Conservation (phyloP, 1,140 invertebrate genomes). For the Achroia grisella region DNA sequence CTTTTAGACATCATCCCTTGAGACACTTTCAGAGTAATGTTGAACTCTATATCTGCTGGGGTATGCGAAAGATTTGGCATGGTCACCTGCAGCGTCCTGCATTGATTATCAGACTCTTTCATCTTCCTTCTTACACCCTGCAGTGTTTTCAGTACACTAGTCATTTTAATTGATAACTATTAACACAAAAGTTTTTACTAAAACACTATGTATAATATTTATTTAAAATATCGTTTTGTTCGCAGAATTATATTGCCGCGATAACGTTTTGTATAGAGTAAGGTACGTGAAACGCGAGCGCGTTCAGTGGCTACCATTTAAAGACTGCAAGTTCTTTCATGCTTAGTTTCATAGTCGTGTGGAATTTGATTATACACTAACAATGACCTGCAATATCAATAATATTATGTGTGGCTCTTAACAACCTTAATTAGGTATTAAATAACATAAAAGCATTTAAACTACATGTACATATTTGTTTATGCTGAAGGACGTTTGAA, state of each 20-base stretch:
- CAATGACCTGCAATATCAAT: neutral
- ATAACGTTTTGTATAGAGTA: no score
- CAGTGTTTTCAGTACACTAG: conserved; percentile 32
- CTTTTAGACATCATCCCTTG: conserved; percentile 38
- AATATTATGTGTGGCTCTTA: no score
- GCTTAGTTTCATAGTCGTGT: no score
- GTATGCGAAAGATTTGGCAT: conserved; percentile 25
- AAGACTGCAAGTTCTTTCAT: no score
- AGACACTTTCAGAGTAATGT: conserved; percentile 36
- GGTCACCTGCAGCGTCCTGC: conserved; percentile 40
- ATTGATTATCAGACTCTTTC: conserved; percentile 31
- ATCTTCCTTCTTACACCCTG: conserved; percentile 36
- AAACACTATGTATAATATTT: neutral
- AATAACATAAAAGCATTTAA: no score
- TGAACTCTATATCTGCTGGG: conserved; percentile 54
- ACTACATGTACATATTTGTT: no score
- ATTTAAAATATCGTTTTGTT: neutral
- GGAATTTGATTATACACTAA: neutral
- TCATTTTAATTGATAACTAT: conserved; percentile 26
- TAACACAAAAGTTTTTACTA: neutral
- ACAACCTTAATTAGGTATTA: no score
- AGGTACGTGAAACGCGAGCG: conserved; percentile 17
- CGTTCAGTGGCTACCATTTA: conserved; percentile 8
- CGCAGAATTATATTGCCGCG: no score
- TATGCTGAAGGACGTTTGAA: no score